phyloP scores from a whole-genome alignment of 2,113 vertebrate species.

The Podilymbus podiceps region DNA sequence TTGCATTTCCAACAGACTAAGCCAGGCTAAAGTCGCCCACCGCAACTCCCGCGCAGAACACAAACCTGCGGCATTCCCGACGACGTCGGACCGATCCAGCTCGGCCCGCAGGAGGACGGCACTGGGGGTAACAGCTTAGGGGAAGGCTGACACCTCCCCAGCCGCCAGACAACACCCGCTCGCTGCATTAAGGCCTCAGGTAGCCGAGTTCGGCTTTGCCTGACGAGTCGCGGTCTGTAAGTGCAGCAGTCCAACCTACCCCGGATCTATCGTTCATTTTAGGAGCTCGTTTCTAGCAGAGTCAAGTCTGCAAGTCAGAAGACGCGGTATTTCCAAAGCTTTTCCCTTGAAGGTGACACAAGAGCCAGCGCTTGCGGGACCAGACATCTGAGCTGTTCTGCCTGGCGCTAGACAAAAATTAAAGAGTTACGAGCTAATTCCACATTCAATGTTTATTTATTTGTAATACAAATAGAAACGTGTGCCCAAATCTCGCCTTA shows the following conservation, averaged over 20 bases:
- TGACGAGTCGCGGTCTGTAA: too few relatives aligned
- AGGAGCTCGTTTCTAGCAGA: not conserved
- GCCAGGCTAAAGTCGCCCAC: not conserved
- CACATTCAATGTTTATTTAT: conserved; percentile 71
- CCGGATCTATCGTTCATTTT: not conserved
- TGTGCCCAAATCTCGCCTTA: conserved; percentile 48
- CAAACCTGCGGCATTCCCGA: not conserved
- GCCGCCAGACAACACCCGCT: not conserved
- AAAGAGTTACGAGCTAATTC: not conserved
- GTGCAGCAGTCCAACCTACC: not conserved
- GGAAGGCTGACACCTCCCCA: not conserved
- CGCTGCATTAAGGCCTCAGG: not conserved
- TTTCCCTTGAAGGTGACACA: not conserved
- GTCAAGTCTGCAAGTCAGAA: not conserved
- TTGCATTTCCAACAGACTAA: not conserved
- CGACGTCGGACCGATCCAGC: not conserved
- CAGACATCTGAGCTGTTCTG: not conserved
- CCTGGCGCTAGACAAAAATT: conserved; percentile 8
- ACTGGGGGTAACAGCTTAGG: not conserved
- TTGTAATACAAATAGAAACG: conserved; percentile 66
- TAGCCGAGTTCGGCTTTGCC: not conserved
- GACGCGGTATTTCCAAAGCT: not conserved
- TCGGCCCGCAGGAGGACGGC: not conserved
- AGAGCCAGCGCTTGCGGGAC: not conserved
- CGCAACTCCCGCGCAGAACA: not conserved